Evolutionary conservation across 1,140 invertebrate genomes (phyloP), one percentile per base, ranked within the genome.

Genomic region (Octopus bimaculoides): DNA sequence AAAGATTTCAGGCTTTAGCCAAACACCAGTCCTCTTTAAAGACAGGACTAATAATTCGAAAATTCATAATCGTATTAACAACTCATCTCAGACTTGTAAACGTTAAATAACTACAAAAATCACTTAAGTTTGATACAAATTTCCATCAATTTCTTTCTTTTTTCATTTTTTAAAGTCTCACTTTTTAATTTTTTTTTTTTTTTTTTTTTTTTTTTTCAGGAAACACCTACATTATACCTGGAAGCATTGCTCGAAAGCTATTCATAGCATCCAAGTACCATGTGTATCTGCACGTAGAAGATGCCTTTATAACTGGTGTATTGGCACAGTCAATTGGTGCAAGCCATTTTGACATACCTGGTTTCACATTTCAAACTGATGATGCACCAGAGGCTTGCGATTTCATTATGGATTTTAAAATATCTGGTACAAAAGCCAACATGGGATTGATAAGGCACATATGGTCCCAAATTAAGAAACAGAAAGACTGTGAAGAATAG

Each of bases 301-400:
- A 92, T 78, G 90, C 88, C 4, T 92, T 87, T 83, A 85, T 91
- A 17, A 91, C 90, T 7, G 91, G 91, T 5, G 85, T 91, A 10
- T 78, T 91, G 17, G 85, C 87, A 4, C 83, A 83, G 66, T 77
- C 82, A 1, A 81, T 84, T 6, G 83, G 82, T 9, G 78, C 87
- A 1, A 52, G 75, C 14, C 86, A 80, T 10, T 54, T 81, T 61
- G 53, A 79, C 56, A 79, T 85, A 1, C 75, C 74, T 5, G 85
- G 81, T 3, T 84, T 84, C 77, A 81, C 83, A 26, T 84, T 78
- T 54, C 81, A 78, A 77, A 75, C 78, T 20, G 81, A 82, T 54
- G 20, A n/a, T 4, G 80, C 80, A 53, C 80, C 81, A 10, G 77
- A 79, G 52, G 53, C 79, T 12, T 84, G 83, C 81, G 83, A 84